These are phyloP conservation scores for Pteronura brasiliensis DNA, from an alignment of 2,113 vertebrate genomes.

Conservation along the genomic window DNA sequence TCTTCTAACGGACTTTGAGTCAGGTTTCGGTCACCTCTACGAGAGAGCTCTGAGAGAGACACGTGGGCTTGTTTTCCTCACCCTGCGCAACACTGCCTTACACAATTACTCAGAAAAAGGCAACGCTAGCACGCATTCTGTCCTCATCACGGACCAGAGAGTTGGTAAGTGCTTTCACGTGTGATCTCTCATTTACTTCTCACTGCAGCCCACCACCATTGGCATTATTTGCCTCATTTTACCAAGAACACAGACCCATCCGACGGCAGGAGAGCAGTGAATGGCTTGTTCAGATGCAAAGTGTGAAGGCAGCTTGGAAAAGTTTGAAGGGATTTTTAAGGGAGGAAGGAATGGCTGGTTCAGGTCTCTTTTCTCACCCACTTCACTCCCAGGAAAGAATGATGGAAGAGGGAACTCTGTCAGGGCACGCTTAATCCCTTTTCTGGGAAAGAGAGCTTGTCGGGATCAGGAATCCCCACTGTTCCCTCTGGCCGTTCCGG, in stretches of 20 bases:
- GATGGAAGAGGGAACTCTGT: constrained; percentile 5
- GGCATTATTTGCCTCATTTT: constrained; percentile 15
- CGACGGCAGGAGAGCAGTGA: neutral
- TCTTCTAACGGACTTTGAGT: neutral
- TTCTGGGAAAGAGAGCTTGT: constrained; percentile 59
- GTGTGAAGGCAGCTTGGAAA: neutral
- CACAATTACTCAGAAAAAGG: neutral
- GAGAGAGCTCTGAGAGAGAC: neutral
- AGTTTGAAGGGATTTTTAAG: neutral
- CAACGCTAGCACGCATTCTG: neutral
- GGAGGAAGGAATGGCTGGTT: neutral
- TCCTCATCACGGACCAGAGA: neutral
- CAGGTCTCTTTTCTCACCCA: neutral
- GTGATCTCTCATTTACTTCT: neutral
- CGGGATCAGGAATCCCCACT: constrained; percentile 29
- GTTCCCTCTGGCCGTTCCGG: constrained; percentile 1
- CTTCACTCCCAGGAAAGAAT: neutral
- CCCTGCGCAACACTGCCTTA: neutral
- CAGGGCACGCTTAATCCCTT: constrained; percentile 64
- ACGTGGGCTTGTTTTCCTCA: neutral
- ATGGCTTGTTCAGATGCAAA: neutral
- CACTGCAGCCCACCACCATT: neutral
- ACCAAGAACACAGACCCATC: neutral
- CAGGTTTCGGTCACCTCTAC: neutral
- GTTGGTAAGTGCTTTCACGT: neutral